These are phyloP conservation scores for Habropoda laboriosa DNA, from an alignment of 1,140 invertebrate species.

Conservation along the genomic window DNA sequence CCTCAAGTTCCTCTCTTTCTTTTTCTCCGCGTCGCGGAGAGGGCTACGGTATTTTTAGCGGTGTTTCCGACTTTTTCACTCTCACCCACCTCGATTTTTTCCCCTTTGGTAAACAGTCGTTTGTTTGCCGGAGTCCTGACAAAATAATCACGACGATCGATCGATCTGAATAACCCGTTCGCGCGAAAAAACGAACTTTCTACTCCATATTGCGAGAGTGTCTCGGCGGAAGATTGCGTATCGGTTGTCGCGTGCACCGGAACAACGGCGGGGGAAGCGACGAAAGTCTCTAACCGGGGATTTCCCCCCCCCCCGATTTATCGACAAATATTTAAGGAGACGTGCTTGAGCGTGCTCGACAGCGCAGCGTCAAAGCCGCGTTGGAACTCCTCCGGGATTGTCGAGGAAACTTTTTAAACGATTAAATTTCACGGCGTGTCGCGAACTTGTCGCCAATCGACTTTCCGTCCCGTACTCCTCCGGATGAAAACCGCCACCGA, in stretches of 20 bases:
- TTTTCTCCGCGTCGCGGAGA: too few species aligned
- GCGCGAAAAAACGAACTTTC: too few species aligned
- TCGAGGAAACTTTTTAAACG: slow-evolving; percentile 57
- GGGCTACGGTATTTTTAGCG: slow-evolving; percentile 59
- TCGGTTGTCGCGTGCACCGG: background rate
- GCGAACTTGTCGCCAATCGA: slow-evolving; percentile 47
- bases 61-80: slow-evolving; percentile 20
- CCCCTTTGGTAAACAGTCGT: background rate
- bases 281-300: background rate
- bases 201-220: too few species aligned
- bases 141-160: slow-evolving; percentile 34
- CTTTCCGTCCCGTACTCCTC: slow-evolving; percentile 56
- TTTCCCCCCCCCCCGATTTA: slow-evolving; percentile 26
- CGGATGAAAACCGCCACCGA: slow-evolving; percentile 45
- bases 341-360: background rate
- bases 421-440: slow-evolving; percentile 59
- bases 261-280: background rate
- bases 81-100: background rate
- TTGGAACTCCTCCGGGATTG: slow-evolving; percentile 36
- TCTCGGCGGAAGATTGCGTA: too few species aligned
- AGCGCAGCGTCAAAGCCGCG: slow-evolving; percentile 31
- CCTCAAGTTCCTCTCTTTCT: background rate
- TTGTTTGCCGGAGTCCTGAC: background rate
- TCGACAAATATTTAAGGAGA: slow-evolving; percentile 41
- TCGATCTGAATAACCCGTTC: background rate